Evolutionary conservation across 1,140 invertebrate genomes (phyloP).

Genomic region (Trichoplusia ni): DNA sequence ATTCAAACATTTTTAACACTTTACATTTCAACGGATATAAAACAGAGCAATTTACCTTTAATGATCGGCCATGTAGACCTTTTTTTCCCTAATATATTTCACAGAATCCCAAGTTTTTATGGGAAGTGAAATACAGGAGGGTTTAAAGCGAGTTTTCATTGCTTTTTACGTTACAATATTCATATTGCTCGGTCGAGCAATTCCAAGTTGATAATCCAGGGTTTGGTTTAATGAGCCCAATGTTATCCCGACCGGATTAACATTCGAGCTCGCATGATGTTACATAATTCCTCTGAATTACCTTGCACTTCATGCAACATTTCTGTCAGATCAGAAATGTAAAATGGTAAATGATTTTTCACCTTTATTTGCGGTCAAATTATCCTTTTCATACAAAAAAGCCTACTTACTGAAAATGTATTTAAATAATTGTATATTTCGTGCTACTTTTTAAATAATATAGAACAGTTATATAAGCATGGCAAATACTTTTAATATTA

Average conservation of each 20-base stretch:
- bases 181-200: conserved; percentile 65
- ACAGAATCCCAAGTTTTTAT: conserved; percentile 71
- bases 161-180: conserved; percentile 72
- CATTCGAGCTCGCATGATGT: conserved; percentile 45
- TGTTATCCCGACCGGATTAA: conserved; percentile 62
- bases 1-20: conserved; percentile 54
- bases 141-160: conserved; percentile 67
- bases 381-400: no score
- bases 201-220: conserved; percentile 73
- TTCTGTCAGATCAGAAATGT: conserved; percentile 24
- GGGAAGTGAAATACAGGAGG: conserved; percentile 64
- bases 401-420: no score
- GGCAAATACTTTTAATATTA: no score
- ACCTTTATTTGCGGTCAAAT: background rate
- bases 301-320: conserved; percentile 38
- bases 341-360: background rate
- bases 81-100: conserved; percentile 67
- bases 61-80: conserved; percentile 62
- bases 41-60: conserved; percentile 68
- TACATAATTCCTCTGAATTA: conserved; percentile 43
- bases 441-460: no score
- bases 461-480: no score
- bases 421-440: no score
- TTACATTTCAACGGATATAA: conserved; percentile 63
- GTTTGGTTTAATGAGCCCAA: conserved; percentile 64